These are phyloP conservation scores for Tarsius wallacei DNA, from an alignment of 2,797 vertebrate species.

Conservation along the genomic window DNA sequence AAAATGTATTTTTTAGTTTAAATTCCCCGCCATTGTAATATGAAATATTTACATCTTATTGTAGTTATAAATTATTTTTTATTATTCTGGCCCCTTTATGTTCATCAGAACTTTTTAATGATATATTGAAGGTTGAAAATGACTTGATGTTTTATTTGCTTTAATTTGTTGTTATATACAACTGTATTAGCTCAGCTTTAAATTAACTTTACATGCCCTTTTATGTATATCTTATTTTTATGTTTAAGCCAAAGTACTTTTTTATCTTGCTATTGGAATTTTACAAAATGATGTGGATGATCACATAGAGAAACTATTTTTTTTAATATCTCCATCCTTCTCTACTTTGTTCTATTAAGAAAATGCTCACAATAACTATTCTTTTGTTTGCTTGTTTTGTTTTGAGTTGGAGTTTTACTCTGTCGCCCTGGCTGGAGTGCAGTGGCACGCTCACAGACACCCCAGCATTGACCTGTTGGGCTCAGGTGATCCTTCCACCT, in stretches of 20 bases:
- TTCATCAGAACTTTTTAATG: neutral
- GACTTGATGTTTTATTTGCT: neutral
- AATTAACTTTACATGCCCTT: neutral
- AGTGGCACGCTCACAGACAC: too few species aligned
- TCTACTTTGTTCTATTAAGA: neutral
- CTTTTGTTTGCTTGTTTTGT: too few species aligned
- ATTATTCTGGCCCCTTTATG: neutral
- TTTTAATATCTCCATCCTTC: neutral
- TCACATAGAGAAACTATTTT: neutral
- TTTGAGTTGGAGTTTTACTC: neutral
- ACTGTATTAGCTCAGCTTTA: neutral
- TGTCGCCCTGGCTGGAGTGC: too few species aligned
- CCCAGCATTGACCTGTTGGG: too few species aligned
- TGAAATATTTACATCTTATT: neutral
- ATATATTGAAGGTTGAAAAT: neutral
- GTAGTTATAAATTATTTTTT: neutral
- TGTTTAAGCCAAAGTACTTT: neutral
- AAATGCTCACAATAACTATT: neutral
- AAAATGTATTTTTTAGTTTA: neutral
- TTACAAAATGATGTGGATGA: neutral
- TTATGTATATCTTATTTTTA: neutral
- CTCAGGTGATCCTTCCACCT: too few species aligned
- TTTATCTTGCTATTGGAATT: neutral
- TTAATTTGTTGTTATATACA: neutral
- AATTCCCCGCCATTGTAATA: neutral